Conservation (phyloP, 2,113 vertebrate genomes). For the Cinclus cinclus region DNA sequence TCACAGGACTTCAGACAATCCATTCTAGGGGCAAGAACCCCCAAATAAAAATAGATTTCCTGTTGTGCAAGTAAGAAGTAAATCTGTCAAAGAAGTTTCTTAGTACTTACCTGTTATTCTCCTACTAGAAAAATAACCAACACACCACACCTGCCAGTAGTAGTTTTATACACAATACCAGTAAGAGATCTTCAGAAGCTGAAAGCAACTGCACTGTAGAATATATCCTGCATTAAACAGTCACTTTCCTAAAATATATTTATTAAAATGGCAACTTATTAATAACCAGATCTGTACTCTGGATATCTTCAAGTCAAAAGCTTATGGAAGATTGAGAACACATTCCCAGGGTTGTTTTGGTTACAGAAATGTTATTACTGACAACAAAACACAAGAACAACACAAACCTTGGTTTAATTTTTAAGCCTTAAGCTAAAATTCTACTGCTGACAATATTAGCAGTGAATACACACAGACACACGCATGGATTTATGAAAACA, state of each 20-base stretch:
- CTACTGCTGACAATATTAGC: background rate
- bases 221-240: background rate
- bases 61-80: background rate
- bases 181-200: background rate
- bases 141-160: background rate
- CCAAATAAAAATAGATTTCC: background rate
- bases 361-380: background rate
- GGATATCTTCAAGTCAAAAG: background rate
- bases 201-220: background rate
- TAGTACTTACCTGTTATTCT: background rate
- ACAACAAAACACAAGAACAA: background rate
- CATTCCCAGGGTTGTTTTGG: background rate
- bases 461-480: background rate
- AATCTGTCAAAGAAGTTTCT: background rate
- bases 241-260: background rate
- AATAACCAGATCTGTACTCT: slow-evolving; percentile 15
- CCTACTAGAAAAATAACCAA: background rate
- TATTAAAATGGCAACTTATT: background rate
- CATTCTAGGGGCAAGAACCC: background rate
- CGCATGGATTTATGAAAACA: background rate
- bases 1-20: background rate
- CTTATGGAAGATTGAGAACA: background rate
- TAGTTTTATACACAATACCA: background rate
- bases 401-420: background rate
- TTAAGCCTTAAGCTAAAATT: background rate